Evolutionary conservation across 2,113 vertebrate genomes (phyloP), one percentile per base, ranked within the genome.

Genomic region (Mus spicilegus): DNA sequence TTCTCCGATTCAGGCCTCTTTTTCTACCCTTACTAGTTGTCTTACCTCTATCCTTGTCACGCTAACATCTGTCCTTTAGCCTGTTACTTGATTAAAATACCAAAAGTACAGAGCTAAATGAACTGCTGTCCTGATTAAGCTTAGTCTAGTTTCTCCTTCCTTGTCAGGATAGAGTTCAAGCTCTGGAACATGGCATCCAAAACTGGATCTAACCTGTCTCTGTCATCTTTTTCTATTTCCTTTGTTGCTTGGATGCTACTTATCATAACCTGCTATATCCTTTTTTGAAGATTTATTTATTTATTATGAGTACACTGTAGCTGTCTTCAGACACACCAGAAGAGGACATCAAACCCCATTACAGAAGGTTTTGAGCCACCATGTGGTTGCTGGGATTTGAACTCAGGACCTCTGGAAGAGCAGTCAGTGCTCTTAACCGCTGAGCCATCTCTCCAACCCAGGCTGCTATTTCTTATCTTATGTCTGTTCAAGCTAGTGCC

Each of bases 61-160:
- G 87, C 63, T 89, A 75, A 90, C 56, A 80, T 85, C 26, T 9
- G n/a, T 95, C 51, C 36, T 58, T 24, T 33, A 93, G 9, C 56
- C 75, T 92, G 42, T 49, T 97, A 65, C 78, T 70, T 75, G 72
- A 42, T 75, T 92, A 54, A 96, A 72, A 92, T 7, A 80, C 33
- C 67, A 67, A 80, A 90, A 87, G 8, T 94, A n/a, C 33, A 73
- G 46, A 93, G 90, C 36, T 90, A 96, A 67, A 8, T 42, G n/a
- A 89, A 73, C 20, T 67, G 26, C 36, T 91, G 87, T 88, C 46
- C 61, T 96, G 39, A 72, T 92, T 87, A 92, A 96, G 54, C 86
- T 81, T 93, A 70, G 93, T 73, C 46, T 97, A 39, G 24, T 87
- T 96, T 89, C 76, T 11, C 51, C 24, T 84, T 87, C 26, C 91